Evolutionary conservation across 1,140 invertebrate species (phyloP), one percentile per base, ranked within the genome.

Genomic region (Chymomyza costata): DNA sequence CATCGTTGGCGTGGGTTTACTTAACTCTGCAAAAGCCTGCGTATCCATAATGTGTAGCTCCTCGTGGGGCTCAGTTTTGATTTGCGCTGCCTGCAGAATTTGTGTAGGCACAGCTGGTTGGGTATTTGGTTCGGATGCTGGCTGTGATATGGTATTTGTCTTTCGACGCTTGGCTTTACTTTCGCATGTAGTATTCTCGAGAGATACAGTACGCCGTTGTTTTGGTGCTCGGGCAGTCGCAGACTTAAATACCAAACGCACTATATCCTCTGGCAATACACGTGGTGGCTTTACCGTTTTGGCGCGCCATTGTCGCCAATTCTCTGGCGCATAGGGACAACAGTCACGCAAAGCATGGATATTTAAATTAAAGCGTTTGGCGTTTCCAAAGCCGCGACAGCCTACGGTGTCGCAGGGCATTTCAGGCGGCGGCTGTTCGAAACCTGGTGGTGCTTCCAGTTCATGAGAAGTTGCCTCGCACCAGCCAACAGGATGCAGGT

Each of bases 401-500:
- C 94, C 93, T 14, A 90, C 88, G 10, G 91, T 92, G 28, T 91
- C 89, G 86, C 94, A 96, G 2, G 68, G 67, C 53, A 82, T 68
- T 5, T 45, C 31, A 0, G 61, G 28, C 21, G 52, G 35, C 8
- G 25, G 25, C 11, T 67, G 69, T 17, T 59, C 37, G 31, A 51
- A 85, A 2, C 76, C 92, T 11, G 93, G 86, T 32, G 96, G 95
- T 1, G 92, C 89, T 86, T 97, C 93, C 3, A 98, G 82, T 1
- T 93, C 92, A 87, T 97, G 94, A 21, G 92, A 92, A 1, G 95
- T 97, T 86, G 94, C 94, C 51, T 89, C 85, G 83, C 94, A 96
- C 95, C 95, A 99, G 15, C 94, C 93, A 62, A 94, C 89, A 10
- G 95, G 95, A 89, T 97, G 95, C 67, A 98, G 91, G 86, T 97